Conservation (phyloP, 2,113 vertebrate species). For the Varanus komodoensis region DNA sequence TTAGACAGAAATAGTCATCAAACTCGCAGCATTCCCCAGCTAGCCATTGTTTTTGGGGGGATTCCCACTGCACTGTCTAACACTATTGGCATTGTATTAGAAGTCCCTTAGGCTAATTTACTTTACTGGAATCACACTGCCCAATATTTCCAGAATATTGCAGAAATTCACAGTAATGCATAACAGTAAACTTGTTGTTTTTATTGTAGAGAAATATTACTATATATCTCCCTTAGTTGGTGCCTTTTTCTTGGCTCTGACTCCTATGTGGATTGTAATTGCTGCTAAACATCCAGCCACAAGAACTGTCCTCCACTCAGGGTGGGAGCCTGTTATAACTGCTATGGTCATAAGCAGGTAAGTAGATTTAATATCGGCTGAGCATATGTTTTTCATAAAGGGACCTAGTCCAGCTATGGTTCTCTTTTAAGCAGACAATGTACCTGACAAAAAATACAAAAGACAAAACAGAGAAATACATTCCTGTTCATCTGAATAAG, state of each 20-base stretch:
- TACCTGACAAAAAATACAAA: neutral
- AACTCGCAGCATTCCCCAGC: no score
- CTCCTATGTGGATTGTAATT: slow-evolving; percentile 95
- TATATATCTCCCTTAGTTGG: slow-evolving; percentile 93
- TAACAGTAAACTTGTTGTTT: slow-evolving; percentile 35
- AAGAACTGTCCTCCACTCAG: slow-evolving; percentile 94
- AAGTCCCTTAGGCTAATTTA: no score
- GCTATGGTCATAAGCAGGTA: slow-evolving; percentile 98
- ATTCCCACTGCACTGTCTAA: no score
- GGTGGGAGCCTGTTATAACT: slow-evolving; percentile 99
- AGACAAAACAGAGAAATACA: neutral
- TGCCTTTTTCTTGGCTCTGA: slow-evolving; percentile 94
- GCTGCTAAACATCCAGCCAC: slow-evolving; percentile 96
- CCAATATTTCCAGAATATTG: neutral
- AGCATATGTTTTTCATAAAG: neutral
- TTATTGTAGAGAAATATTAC: slow-evolving; percentile 85
- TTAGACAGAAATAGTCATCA: no score
- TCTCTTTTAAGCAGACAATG: neutral
- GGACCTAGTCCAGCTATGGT: neutral
- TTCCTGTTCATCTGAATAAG: neutral
- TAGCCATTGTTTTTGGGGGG: no score
- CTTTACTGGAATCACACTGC: no score
- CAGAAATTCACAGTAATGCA: neutral
- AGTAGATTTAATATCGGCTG: slow-evolving; percentile 35
- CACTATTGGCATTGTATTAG: no score